Percentiles rank a stretch among this genome's conserved stretches.
phyloP scores from a whole-genome alignment of 1,140 invertebrate species.

The Conus ventricosus region DNA sequence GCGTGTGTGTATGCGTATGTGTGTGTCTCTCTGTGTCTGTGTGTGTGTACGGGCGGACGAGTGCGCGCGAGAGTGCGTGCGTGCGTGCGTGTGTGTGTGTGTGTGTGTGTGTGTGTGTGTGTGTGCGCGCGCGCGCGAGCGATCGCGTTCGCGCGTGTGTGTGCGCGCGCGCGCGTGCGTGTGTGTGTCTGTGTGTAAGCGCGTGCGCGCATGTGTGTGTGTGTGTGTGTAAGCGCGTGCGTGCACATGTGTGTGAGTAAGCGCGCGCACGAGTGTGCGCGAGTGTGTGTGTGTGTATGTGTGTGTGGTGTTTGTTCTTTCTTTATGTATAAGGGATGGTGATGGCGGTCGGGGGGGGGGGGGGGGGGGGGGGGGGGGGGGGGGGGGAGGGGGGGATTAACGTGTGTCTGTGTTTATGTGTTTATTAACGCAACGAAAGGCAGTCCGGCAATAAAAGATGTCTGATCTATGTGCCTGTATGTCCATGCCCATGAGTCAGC shows the following conservation, averaged over 20 bases:
- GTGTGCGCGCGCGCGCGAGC: neutral
- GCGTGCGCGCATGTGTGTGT: neutral
- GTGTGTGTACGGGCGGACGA: no score
- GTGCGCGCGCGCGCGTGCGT: neutral
- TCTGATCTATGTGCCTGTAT: no score
- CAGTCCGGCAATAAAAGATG: no score
- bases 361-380: no score
- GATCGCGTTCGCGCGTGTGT: neutral
- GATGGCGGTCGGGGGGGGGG: no score
- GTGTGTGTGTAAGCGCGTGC: neutral
- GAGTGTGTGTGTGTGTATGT: slow-evolving; percentile 6
- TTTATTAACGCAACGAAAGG: no score
- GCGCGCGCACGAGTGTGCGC: neutral
- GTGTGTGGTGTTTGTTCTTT: neutral
- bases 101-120: neutral
- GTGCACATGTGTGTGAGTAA: neutral
- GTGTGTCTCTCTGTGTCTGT: neutral
- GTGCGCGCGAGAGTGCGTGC: neutral
- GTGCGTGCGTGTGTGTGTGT: neutral
- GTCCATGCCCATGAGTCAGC: no score
- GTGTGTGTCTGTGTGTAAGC: neutral
- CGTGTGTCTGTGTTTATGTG: no score
- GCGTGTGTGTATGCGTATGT: neutral
- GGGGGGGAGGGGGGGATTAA: no score
- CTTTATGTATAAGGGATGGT: no score